Percentiles rank a stretch among this genome's conserved stretches.
phyloP scores from a whole-genome alignment of 1,140 invertebrate genomes.

The Achroia grisella region DNA sequence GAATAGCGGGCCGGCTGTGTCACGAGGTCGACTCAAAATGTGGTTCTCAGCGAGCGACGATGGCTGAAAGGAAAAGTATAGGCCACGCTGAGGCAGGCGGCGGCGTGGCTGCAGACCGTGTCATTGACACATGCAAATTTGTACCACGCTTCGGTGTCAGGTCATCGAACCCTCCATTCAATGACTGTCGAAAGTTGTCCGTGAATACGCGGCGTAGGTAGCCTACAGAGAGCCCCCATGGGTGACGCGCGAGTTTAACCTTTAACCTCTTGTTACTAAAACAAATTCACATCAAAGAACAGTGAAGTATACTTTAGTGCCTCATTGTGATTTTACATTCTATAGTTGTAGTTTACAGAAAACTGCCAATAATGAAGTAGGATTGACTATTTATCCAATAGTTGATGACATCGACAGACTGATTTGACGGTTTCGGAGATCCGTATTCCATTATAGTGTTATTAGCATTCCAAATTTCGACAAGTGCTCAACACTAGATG shows the following conservation, averaged over 20 bases:
- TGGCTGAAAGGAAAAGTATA: conserved; percentile 62
- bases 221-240: conserved; percentile 25
- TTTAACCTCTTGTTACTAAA: conserved; percentile 32
- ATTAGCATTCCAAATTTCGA: conserved; percentile 62
- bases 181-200: conserved; percentile 61
- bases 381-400: conserved; percentile 15
- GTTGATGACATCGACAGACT: conserved; percentile 21
- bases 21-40: conserved; percentile 50
- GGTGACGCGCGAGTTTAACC: conserved; percentile 28
- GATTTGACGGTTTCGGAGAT: conserved; percentile 36
- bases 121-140: conserved; percentile 66
- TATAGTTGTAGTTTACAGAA: conserved; percentile 12
- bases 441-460: conserved; percentile 57
- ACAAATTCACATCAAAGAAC: conserved; percentile 29
- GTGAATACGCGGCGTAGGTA: conserved; percentile 26
- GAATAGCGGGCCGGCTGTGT: conserved; percentile 26
- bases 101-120: conserved; percentile 36
- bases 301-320: conserved; percentile 35
- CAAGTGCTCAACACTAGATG: conserved; percentile 40
- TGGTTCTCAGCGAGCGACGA: conserved; percentile 38
- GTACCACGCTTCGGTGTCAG: conserved; percentile 43
- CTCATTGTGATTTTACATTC: conserved; percentile 24
- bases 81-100: conserved; percentile 20
- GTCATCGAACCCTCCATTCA: conserved; percentile 54
- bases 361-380: conserved; percentile 20